Evolutionary conservation across 2,888 invertebrate genomes (phyloP), one percentile per base, ranked within the genome.

Genomic region (Diaphora mendica): DNA sequence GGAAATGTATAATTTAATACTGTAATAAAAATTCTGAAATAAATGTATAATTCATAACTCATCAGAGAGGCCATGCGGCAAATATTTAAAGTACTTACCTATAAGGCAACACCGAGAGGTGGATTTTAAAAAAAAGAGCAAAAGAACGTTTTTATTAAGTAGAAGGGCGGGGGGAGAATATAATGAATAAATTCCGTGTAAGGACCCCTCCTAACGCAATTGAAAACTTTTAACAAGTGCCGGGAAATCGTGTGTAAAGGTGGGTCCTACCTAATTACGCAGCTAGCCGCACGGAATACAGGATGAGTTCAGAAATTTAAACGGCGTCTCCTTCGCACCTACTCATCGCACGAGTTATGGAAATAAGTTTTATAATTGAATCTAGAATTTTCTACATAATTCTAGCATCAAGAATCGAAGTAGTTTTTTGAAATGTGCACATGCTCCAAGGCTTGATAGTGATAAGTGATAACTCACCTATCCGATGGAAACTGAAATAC

Each of bases 221-320:
- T 95, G 95, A 95, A 95, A 95, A 95, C 94, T 95, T 95, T 95
- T 95, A 95, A 95, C 95, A 95, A 95, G 95, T 95, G 94, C 92
- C 91, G 92, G 91, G 94, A 94, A 95, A 95, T 94, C 95, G 95
- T 93, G 94, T 95, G 95, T 93, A 92, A 95, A 95, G 95, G 95
- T 95, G 92, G 92, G 91, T 88, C 89, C 87, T 86, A 91, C 93
- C 92, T 95, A 95, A 95, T 95, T 95, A 95, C 88, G 91, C 80
- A 80, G 86, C 86, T 87, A 89, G 90, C 88, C 89, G 91, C 82
- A 88, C 88, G 85, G 95, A 95, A 95, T 94, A 91, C 93, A 83
- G 83, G 92, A 95, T 94, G 93, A 95, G 93, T 90, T 91, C 78
- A 86, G 88, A 90, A 91, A 94, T 95, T 94, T 93, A 92, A 93